Conservation (phyloP, 2,888 invertebrate species). For the Meganola albula region DNA sequence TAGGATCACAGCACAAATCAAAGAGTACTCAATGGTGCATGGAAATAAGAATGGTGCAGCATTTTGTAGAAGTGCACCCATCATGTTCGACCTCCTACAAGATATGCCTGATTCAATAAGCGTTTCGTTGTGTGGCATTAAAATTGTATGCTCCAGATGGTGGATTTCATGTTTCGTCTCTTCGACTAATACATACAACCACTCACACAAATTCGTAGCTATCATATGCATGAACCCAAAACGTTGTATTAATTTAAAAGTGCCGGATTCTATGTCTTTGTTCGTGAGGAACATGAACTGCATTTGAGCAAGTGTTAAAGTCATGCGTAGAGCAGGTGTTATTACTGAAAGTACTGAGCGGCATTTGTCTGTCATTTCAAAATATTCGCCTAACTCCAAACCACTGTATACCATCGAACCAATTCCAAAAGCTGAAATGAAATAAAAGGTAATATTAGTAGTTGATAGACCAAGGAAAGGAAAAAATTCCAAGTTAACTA, state of each 20-base stretch:
- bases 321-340: conserved; percentile 88
- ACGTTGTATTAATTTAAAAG: conserved; percentile 84
- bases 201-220: conserved; percentile 94
- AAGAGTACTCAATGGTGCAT: conserved; percentile 92
- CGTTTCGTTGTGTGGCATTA: conserved; percentile 28
- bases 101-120: conserved; percentile 38
- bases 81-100: conserved; percentile 81
- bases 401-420: conserved; percentile 85
- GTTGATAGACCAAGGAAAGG: no score
- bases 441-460: no score
- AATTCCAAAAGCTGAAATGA: conserved; percentile 74
- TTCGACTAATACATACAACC: conserved; percentile 91
- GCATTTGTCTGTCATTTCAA: conserved; percentile 83
- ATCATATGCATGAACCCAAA: conserved; percentile 97
- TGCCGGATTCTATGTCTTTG: conserved; percentile 80
- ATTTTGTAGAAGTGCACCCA: conserved; percentile 84
- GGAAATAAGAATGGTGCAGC: conserved; percentile 90
- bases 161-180: conserved; percentile 93
- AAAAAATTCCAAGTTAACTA: no score
- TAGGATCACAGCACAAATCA: conserved; percentile 92
- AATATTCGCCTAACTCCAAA: conserved; percentile 85
- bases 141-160: conserved; percentile 77
- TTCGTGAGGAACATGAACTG: conserved; percentile 96
- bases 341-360: conserved; percentile 82
- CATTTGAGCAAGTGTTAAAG: conserved; percentile 92